Evolutionary conservation across 2,888 invertebrate genomes (phyloP), one percentile per base, ranked within the genome.

Genomic region (Cephalotes varians): DNA sequence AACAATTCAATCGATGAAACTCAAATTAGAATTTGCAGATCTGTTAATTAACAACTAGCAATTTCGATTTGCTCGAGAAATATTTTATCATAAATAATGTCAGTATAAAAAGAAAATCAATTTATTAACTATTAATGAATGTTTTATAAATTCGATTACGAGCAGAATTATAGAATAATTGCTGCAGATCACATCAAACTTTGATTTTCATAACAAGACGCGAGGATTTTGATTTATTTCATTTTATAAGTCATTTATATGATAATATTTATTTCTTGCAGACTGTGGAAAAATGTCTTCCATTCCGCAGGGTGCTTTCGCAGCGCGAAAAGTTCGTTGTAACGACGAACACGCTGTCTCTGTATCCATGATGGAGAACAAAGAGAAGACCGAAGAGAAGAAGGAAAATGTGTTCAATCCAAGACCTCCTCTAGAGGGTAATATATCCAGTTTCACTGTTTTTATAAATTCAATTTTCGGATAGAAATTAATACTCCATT

Each of bases 231-330:
- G n/a, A 69, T 34, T n/a, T 49, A 54, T 5, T 47, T 34, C 15
- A 60, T 34, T 15, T 3, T 47, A 34, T 12, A 40, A 28, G 10
- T 56, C 12, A 40, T 56, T 40, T 54, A 40, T 31, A 31, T n/a
- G n/a, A 51, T 12, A n/a, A 37, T 21, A 28, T 51, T 76, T 49
- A 18, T 44, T 28, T 15, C 37, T 85, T 84, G 21, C 54, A 91
- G 94, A 88, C 86, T 94, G 93, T 81, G 93, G 92, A 83, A 95
- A 92, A 60, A 98, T 98, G 97, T 96, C 97, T 71, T 95, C 96
- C n/a, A 95, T 97, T 87, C 97, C 97, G 0, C 97, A 97, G 88
- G 96, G 96, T 54, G 97, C 96, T n/a, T 97, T 97, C 93, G 96
- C 97, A 18, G 96, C 96, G 15, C 95, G 95, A 86, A 97, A 97